Percentiles rank a stretch among this genome's conserved stretches.
Evolutionary conservation across 1,140 invertebrate genomes (phyloP).

Genomic region (Neotoxoptera formosana): DNA sequence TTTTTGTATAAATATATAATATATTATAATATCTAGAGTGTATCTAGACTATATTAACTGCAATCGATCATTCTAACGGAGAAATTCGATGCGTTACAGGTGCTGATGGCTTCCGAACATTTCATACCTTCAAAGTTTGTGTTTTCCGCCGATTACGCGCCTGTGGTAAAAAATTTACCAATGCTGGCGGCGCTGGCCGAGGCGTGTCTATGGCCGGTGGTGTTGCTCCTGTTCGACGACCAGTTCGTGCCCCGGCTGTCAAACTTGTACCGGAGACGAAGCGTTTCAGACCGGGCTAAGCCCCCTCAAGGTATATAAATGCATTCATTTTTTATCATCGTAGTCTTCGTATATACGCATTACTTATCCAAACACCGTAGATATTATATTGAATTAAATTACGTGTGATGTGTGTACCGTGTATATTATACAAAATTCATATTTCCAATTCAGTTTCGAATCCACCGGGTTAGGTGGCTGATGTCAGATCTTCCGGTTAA

Average conservation of each 20-base stretch:
- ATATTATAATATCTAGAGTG: background rate
- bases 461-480: background rate
- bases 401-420: background rate
- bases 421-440: background rate
- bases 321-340: background rate
- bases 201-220: constrained; percentile 66
- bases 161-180: constrained; percentile 59
- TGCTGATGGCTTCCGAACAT: constrained; percentile 57
- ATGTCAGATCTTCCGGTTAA: background rate
- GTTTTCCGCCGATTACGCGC: constrained; percentile 25
- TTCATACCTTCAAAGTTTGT: constrained; percentile 54
- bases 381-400: background rate
- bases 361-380: background rate
- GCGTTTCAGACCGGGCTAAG: constrained; percentile 59
- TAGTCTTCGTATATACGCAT: background rate
- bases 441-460: background rate
- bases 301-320: constrained; percentile 61
- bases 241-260: constrained; percentile 66
- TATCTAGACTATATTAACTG: background rate
- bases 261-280: constrained; percentile 64
- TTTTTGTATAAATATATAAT: background rate
- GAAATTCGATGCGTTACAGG: constrained; percentile 17
- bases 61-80: background rate
- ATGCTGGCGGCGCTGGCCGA: constrained; percentile 66
- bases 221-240: constrained; percentile 66